Evolutionary conservation across 2,113 vertebrate species (phyloP).

Genomic region (Zootoca vivipara): DNA sequence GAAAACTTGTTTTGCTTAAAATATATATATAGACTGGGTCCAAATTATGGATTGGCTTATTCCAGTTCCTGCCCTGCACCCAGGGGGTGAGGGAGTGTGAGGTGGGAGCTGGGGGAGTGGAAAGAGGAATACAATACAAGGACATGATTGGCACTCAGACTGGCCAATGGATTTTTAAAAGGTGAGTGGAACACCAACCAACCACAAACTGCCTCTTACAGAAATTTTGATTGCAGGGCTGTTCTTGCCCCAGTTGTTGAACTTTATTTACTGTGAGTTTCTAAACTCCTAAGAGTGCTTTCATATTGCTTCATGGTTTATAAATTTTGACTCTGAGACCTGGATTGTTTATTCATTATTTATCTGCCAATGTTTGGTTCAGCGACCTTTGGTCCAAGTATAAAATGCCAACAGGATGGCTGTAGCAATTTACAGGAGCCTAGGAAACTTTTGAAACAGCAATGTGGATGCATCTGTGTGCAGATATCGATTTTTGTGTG

Average conservation of each 20-base stretch:
- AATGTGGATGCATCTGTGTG: background rate
- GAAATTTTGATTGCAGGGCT: background rate
- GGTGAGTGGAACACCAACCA: background rate
- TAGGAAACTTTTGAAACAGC: background rate
- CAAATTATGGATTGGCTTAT: background rate
- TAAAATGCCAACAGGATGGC: background rate
- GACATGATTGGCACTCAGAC: background rate
- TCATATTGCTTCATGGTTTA: background rate
- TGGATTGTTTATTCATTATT: background rate
- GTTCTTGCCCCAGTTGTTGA: rapidly evolving
- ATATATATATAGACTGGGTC: background rate
- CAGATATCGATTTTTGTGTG: background rate
- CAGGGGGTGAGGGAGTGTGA: background rate
- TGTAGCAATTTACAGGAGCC: background rate
- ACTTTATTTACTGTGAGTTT: background rate
- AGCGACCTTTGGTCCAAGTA: background rate
- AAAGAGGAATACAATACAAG: background rate
- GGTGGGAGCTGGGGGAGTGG: background rate
- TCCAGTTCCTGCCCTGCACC: background rate
- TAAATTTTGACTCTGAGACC: background rate
- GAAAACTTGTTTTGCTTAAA: background rate
- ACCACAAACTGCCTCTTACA: background rate
- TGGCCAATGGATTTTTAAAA: background rate
- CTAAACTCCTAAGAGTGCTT: background rate
- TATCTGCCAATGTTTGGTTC: background rate